These are phyloP conservation scores for Gobiocypris rarus DNA, from an alignment of 2,113 vertebrate genomes.

Conservation along the genomic window DNA sequence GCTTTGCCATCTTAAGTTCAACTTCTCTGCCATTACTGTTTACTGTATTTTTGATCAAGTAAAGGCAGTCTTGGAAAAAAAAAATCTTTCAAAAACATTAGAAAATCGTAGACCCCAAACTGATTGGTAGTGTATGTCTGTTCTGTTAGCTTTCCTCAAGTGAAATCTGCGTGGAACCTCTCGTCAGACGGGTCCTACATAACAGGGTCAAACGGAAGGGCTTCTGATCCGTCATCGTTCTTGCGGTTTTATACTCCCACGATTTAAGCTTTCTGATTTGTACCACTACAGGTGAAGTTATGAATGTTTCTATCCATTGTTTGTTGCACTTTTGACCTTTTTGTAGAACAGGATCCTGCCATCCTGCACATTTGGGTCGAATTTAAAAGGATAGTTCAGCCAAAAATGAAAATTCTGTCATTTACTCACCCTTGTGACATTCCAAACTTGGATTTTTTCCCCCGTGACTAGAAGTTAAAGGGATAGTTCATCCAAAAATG, in stretches of 20 bases:
- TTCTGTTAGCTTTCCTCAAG: background rate
- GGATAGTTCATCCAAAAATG: no score
- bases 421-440: no score
- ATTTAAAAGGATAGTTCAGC: background rate
- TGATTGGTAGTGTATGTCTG: background rate
- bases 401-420: background rate
- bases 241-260: conserved; percentile 24
- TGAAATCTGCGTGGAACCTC: background rate
- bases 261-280: background rate
- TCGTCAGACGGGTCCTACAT: conserved; percentile 12
- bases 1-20: no score
- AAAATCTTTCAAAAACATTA: background rate
- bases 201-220: conserved; percentile 49
- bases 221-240: conserved; percentile 12
- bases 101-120: background rate
- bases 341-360: background rate
- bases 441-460: no score
- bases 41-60: no score
- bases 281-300: background rate
- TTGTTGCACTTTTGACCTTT: conserved; percentile 36
- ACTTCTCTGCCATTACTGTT: no score
- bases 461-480: background rate
- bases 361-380: background rate
- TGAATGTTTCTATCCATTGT: conserved; percentile 22
- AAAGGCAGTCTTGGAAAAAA: background rate